Percentiles rank a stretch among this genome's conserved stretches.
Evolutionary conservation across 2,888 invertebrate genomes (phyloP).

Genomic region (Pseudococcus viburni): DNA sequence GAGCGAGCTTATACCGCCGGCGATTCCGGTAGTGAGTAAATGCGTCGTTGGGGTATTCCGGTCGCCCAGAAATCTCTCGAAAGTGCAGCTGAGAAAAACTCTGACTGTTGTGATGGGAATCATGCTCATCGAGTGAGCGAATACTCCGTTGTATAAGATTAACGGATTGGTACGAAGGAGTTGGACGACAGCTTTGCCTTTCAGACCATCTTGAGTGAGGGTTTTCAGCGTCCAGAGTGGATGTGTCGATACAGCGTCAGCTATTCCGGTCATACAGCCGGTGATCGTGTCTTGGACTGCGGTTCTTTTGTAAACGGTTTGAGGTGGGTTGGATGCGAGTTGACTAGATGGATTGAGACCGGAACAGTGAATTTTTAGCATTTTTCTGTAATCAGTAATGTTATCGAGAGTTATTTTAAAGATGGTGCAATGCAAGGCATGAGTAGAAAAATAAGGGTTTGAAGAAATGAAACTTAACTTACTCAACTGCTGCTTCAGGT

Average conservation of each 20-base stretch:
- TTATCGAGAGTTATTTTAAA: background rate
- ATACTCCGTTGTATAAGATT: constrained; percentile 22
- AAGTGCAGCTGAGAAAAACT: background rate
- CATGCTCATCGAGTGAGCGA: constrained; percentile 8
- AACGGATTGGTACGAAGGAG: background rate
- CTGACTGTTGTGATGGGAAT: background rate
- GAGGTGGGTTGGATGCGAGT: background rate
- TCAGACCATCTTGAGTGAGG: background rate
- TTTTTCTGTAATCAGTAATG: background rate
- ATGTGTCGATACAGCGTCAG: background rate
- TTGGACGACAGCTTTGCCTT: background rate
- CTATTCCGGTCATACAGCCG: background rate
- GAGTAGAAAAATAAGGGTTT: no score
- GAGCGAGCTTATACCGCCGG: background rate
- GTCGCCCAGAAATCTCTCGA: background rate
- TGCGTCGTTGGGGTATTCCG: background rate
- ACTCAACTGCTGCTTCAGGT: no score
- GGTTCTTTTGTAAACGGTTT: background rate
- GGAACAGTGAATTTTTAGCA: background rate
- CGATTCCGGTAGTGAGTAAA: background rate
- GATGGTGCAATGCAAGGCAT: no score
- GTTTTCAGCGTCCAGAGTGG: constrained; percentile 20
- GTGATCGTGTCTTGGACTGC: constrained; percentile 6
- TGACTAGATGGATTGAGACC: background rate
- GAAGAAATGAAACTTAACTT: no score